phyloP scores from a whole-genome alignment of 2,113 vertebrate species.

The Falcunculus frontatus region DNA sequence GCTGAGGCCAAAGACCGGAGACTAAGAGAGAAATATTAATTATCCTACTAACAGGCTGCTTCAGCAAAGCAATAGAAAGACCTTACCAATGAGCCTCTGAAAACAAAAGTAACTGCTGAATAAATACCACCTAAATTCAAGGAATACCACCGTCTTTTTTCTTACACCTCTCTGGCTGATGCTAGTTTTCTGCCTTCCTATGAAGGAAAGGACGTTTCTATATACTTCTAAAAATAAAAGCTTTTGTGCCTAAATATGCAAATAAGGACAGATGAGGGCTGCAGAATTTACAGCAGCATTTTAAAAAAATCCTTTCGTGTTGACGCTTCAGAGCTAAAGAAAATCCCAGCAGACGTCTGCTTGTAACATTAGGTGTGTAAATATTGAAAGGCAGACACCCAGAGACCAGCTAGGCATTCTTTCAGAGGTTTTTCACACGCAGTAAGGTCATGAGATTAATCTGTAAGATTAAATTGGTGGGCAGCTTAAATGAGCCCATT shows the following conservation, averaged over 20 bases:
- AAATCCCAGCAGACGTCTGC: background rate
- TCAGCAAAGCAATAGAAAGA: background rate
- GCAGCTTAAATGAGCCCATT: background rate
- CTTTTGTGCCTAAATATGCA: background rate
- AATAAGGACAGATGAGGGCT: background rate
- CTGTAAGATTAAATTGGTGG: background rate
- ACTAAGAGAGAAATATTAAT: background rate
- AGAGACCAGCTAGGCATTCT: background rate
- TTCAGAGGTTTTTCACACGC: background rate
- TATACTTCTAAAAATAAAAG: background rate
- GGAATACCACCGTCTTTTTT: background rate
- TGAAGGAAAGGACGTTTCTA: background rate
- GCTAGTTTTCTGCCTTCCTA: background rate
- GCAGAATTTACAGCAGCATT: background rate
- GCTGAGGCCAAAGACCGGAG: background rate
- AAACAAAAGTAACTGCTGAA: background rate
- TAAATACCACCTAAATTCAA: background rate
- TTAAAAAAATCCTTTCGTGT: background rate
- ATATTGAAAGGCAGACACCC: background rate
- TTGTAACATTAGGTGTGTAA: background rate
- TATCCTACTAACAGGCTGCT: background rate
- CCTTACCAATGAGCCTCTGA: background rate
- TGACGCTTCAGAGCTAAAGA: background rate
- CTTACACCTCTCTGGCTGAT: background rate
- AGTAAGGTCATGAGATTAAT: background rate